Evolutionary conservation across 2,113 vertebrate species (phyloP).

Genomic region (Chauna torquata): DNA sequence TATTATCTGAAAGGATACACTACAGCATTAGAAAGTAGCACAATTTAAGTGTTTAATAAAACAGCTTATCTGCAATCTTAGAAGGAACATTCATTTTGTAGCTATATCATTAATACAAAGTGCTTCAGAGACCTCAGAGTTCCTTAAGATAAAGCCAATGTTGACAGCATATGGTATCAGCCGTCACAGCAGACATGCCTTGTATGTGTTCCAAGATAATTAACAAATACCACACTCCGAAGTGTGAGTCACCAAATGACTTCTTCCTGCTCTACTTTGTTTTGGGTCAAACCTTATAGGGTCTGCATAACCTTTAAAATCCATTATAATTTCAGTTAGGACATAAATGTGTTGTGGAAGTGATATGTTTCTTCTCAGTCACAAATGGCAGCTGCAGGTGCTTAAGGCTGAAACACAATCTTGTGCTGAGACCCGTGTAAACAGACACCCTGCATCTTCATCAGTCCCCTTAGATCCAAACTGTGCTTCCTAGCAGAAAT

Average conservation of each 20-base stretch:
- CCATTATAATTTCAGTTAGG: neutral
- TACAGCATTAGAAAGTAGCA: neutral
- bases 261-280: neutral
- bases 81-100: neutral
- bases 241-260: neutral
- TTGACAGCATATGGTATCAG: neutral
- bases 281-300: neutral
- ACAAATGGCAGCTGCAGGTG: neutral
- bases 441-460: neutral
- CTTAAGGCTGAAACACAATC: neutral
- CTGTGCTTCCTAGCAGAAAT: neutral
- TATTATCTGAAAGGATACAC: neutral
- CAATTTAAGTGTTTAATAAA: neutral
- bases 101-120: neutral
- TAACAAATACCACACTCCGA: neutral
- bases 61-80: neutral
- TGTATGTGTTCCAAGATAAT: neutral
- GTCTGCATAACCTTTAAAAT: neutral
- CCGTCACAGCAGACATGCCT: neutral
- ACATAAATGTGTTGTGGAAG: neutral
- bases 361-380: neutral
- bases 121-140: neutral
- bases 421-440: neutral
- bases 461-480: neutral
- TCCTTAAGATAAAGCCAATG: neutral